Base-by-base conservation (phyloP, 2,888 invertebrate genomes). In the Volucella inanis region DNA sequence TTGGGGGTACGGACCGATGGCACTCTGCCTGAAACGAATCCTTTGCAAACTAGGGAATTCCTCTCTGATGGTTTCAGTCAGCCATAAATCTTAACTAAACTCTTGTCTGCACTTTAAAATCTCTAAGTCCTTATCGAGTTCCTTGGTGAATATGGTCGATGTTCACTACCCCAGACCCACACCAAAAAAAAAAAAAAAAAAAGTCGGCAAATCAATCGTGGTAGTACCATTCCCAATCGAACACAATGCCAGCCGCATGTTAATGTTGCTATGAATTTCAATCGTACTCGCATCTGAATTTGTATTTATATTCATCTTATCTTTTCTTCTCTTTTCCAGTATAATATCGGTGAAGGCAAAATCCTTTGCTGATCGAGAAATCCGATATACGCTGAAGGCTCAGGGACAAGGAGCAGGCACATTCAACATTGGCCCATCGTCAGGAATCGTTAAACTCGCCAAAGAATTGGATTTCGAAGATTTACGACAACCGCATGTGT, bases 391-490 rank as follows among this genome's bases (percentile, higher is more conserved):
- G 0, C 92, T 99, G 87, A 97, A 98, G 91, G 98, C 98, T 0
- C 97, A 98, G 92, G 97, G 97, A 6, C 98, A 97, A 92, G 98
- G 98, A 10, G 97, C 97, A 9, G 98, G 98, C 59, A 98, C 98
- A 10, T 98, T 98, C 92, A 98, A 98, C 92, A 98, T 98, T 89
- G 98, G 98, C 0, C 97, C 97, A 2, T 96, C 97, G 18, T 97
- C 97, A 45, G 98, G 99, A 72, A 97, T 98, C 89, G 98, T 99
- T 18, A 98, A 98, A 92, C 93, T 99, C 88, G 97, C 98, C 11
- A 98, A 98, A 92, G 97, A 97, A 92, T 93, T 99, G 89, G 99
- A 99, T 93, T 99, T 98, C 90, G 99, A 99, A 93, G 98, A 99
- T 92, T 93, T 98, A 87, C 93, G 98, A 62, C 98, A 98, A 90